These are phyloP conservation scores for Epinephelus moara DNA, from an alignment of 2,113 vertebrate genomes.

Conservation along the genomic window DNA sequence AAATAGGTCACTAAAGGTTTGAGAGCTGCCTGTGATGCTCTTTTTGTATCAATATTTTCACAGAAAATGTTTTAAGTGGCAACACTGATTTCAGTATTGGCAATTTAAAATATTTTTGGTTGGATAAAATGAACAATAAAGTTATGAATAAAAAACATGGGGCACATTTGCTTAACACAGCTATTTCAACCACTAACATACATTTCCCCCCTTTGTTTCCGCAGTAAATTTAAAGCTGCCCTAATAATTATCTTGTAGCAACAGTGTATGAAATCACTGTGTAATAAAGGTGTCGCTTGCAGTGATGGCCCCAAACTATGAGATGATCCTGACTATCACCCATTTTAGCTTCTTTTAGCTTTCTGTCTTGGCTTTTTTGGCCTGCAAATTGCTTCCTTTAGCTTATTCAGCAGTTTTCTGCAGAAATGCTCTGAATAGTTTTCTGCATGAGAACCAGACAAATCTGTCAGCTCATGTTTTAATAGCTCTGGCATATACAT, in stretches of 20 bases:
- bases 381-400: not conserved
- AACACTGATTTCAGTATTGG: not conserved
- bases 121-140: not conserved
- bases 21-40: not conserved
- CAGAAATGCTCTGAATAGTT: not conserved
- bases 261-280: not conserved
- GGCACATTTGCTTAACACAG: not conserved
- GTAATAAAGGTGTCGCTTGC: not conserved
- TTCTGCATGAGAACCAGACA: too few species aligned
- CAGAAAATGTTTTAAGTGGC: not conserved
- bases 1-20: constrained; percentile 20
- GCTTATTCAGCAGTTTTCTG: not conserved
- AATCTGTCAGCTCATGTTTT: too few species aligned
- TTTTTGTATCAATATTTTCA: not conserved
- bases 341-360: not conserved
- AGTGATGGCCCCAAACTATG: not conserved
- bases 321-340: not conserved
- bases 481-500: too few species aligned
- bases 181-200: not conserved
- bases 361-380: not conserved
- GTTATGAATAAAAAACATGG: not conserved
- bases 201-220: too few species aligned
- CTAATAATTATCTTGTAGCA: not conserved
- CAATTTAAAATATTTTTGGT: not conserved
- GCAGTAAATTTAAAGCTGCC: not conserved